Base-by-base conservation (phyloP, 2,113 vertebrate species). In the Myrmecophaga tridactyla region DNA sequence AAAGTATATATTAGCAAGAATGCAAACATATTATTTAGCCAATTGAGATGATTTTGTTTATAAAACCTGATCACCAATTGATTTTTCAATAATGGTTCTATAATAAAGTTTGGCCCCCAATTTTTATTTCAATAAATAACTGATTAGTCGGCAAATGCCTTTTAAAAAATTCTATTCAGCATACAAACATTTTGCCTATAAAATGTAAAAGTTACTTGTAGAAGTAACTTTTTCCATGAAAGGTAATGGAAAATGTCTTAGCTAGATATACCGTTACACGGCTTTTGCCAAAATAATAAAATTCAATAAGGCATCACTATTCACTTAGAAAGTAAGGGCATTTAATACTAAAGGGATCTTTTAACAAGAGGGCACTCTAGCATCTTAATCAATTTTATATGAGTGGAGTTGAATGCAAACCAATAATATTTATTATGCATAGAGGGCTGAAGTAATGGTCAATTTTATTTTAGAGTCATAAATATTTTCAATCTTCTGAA, bases 221-320 rank as follows among this genome's bases (percentile, higher is more conserved):
- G 27, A 94, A 82, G 70, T 91, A 85, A 91, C 31, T 48, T 48
- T 48, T 60, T 86, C 23, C 77, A 77, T 83, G 23, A 4, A 86
- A 90, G 53, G 65, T 53, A 91, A 96, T 46, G 69, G 27, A 90
- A 53, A 34, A 69, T 90, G 72, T 80, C n/a, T 62, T 80, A 36
- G 23, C 13, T 70, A 34, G 41, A 36, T 15, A 51, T 69, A 78
- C 41, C 27, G 83, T 31, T 43, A 20, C n/a, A 73, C 77, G 75
- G 29, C 39, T 95, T 82, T 94, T 86, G 69, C 80, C 92, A 90
- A 96, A 92, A 82, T 70, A 94, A 90, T 90, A 89, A 92, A 92
- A 95, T 92, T 95, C 90, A 96, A 90, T 87, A 76, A 86, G 17
- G 81, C 96, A 90, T 83, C 77, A 62, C 92, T 96, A 94, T 78